Base-by-base conservation (phyloP, 2,797 vertebrate genomes). In the Hybognathus amarus region DNA sequence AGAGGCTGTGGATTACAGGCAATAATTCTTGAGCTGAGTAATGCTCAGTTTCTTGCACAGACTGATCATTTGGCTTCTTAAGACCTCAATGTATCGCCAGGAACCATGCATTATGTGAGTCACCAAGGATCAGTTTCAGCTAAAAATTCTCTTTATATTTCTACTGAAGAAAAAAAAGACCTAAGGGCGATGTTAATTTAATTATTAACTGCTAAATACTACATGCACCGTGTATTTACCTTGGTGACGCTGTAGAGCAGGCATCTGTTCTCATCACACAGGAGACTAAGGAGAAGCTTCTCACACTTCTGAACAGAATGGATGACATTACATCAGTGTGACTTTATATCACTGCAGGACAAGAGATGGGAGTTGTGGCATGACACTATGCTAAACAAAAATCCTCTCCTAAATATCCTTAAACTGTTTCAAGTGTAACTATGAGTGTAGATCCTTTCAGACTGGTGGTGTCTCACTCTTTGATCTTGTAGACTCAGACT, bases 231-330 rank as follows among this genome's bases (percentile, higher is more conserved):
- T 10, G 20, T n/a, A 75, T 89, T 84, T 86, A 93, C 93, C 90
- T 90, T 74, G 15, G 77, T 63, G 3, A 10, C 45, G 27, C 22
- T 79, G 68, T 87, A 83, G 12, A 91, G 84, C 0, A 91, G 52
- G 0, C 18, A 71, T 38, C 30, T 7, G 69, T 89, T 77, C 52
- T 89, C 87, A 52, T 91, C 88, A 4, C 93, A 93, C 88, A 90
- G 89, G 79, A 94, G n/a, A 67, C 77, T 50, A 6, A 94, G 90
- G 68, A 94, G 82, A 33, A 93, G 90, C 80, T 80, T 87, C 82
- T 94, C 94, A 80, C 94, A 94, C 77, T 82, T 92, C 94, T 94
- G 87, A 42, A 59, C 84, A 88, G 64, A 79, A 68, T 52, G 36
- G 13, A 24, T 15, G 15, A 63, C 6, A 69, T 18, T 81, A 30